Evolutionary conservation across 1,140 invertebrate genomes (phyloP).

Genomic region (Lycorma delicatula): DNA sequence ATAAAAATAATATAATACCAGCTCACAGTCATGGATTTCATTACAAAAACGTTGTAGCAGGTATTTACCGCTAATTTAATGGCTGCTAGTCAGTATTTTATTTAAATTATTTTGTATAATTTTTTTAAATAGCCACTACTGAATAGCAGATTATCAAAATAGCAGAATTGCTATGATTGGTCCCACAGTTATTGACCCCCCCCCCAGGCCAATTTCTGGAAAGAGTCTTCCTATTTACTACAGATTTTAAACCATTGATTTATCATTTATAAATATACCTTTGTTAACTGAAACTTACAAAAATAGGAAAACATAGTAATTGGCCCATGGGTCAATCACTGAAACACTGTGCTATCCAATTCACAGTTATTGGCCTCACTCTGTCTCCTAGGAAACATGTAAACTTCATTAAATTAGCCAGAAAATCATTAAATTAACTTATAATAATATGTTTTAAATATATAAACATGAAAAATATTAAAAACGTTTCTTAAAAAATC

Average conservation of each 20-base stretch:
- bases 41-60: neutral
- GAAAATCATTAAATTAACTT: neutral
- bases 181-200: neutral
- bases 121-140: too few species aligned
- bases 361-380: neutral
- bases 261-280: neutral
- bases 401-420: neutral
- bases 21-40: neutral
- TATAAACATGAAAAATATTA: neutral
- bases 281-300: neutral
- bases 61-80: too few species aligned
- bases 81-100: too few species aligned
- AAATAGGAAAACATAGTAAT: neutral
- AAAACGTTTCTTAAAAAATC: neutral
- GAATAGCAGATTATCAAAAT: too few species aligned
- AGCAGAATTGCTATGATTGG: neutral
- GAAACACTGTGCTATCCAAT: neutral
- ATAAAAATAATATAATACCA: neutral
- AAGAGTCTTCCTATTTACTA: neutral
- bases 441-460: neutral
- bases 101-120: too few species aligned
- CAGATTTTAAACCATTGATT: neutral
- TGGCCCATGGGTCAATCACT: neutral
- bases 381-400: neutral
- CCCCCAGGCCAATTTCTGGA: neutral